These are phyloP conservation scores for Dicrostonyx torquatus DNA, from an alignment of 2,797 vertebrate species.

Conservation along the genomic window DNA sequence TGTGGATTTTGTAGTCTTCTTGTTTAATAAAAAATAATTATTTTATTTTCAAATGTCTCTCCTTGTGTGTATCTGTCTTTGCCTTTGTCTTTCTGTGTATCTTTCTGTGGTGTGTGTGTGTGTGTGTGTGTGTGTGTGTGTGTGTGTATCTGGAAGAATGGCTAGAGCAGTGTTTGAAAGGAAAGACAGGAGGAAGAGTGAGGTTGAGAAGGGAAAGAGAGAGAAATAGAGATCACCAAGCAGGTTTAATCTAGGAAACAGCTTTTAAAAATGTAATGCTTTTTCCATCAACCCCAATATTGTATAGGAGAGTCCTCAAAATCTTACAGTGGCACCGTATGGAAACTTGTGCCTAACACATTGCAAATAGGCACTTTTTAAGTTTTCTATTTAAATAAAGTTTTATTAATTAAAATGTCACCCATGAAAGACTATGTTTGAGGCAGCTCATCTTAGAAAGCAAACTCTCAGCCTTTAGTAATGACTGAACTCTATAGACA, in stretches of 20 bases:
- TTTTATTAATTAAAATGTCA: slow-evolving; percentile 42
- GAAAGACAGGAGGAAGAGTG: not conserved
- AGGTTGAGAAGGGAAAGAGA: not conserved
- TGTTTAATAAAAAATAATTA: not conserved
- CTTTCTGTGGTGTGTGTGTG: not conserved
- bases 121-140: not conserved
- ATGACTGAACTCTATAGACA: not conserved
- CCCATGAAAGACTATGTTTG: not conserved
- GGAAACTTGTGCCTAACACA: not conserved
- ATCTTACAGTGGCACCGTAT: not conserved
- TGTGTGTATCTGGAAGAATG: not conserved
- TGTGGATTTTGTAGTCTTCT: not conserved
- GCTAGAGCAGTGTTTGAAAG: not conserved
- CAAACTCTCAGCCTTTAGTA: not conserved
- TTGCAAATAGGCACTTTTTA: not conserved
- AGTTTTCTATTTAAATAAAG: slow-evolving; percentile 38
- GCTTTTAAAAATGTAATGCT: not conserved
- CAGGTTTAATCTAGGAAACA: not conserved
- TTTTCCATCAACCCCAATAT: not conserved
- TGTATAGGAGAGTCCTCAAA: not conserved
- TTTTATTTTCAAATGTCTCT: not conserved
- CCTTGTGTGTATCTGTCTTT: not conserved
- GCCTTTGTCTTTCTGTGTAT: not conserved
- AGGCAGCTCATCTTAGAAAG: not conserved
- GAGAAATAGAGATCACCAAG: not conserved